Conservation (phyloP, 2,113 vertebrate genomes). For the Jaculus jaculus region DNA sequence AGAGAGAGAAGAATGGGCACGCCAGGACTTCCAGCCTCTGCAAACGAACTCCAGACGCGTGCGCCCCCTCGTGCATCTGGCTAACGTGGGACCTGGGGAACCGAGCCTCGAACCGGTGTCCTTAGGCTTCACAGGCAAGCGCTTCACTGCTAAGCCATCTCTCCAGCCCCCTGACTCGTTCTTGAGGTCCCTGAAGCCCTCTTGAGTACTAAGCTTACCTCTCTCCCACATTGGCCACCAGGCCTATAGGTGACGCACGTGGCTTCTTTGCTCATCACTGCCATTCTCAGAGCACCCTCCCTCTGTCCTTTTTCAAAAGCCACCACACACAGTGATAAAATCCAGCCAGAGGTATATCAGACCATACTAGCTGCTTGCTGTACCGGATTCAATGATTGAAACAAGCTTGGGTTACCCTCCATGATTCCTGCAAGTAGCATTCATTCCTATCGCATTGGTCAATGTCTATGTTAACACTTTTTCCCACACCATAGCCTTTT, state of each 20-base stretch:
- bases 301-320: neutral
- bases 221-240: neutral
- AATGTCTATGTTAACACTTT: neutral
- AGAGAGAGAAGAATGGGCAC: too few relatives aligned
- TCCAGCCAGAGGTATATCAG: neutral
- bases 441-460: neutral
- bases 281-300: neutral
- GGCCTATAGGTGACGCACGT: neutral
- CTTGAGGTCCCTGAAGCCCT: neutral
- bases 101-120: too few relatives aligned
- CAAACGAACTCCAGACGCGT: too few relatives aligned
- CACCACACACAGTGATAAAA: neutral
- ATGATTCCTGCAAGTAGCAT: neutral
- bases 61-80: too few relatives aligned
- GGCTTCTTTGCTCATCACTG: neutral
- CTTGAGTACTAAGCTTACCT: neutral
- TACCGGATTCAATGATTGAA: neutral
- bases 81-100: too few relatives aligned
- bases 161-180: neutral
- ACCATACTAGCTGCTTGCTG: neutral
- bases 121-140: too few relatives aligned
- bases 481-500: neutral
- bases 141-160: too few relatives aligned
- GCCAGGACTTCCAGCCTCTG: too few relatives aligned
- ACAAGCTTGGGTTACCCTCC: neutral